Evolutionary conservation across 1,140 invertebrate species (phyloP).

Genomic region (Acromyrmex heyeri): DNA sequence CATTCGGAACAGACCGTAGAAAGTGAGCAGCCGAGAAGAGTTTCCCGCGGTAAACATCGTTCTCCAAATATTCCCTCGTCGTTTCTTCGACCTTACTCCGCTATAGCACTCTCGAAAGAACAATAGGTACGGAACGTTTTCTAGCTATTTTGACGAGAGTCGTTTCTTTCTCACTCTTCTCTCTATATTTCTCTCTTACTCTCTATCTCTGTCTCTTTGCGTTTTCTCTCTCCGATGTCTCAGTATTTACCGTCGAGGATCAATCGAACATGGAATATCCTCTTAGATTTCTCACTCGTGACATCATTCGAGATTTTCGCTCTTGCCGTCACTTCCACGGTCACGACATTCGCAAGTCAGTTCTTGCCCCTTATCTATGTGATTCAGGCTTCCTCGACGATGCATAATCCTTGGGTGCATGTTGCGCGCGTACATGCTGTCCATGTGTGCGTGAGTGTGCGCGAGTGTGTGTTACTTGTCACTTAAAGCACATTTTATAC

Average conservation of each 20-base stretch:
- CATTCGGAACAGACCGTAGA: slow-evolving; percentile 38
- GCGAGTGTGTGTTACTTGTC: slow-evolving; percentile 33
- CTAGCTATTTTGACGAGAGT: slow-evolving; percentile 51
- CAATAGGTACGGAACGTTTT: slow-evolving; percentile 55
- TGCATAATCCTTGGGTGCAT: slow-evolving; percentile 61
- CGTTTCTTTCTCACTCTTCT: slow-evolving; percentile 11
- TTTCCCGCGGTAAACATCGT: slow-evolving; percentile 62
- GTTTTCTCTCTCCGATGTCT: not conserved
- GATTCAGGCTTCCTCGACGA: slow-evolving; percentile 63
- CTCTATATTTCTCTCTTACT: not conserved
- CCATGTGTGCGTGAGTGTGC: not conserved
- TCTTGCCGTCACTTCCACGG: slow-evolving; percentile 57
- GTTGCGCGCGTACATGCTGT: slow-evolving; percentile 26
- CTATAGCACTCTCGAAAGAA: slow-evolving; percentile 58
- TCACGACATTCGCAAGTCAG: slow-evolving; percentile 55
- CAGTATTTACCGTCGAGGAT: slow-evolving; percentile 14
- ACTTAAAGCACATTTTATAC: slow-evolving; percentile 43
- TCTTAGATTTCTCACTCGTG: slow-evolving; percentile 38
- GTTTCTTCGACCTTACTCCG: slow-evolving; percentile 39
- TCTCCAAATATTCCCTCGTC: slow-evolving; percentile 60
- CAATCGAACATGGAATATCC: slow-evolving; percentile 61
- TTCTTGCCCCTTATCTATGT: slow-evolving; percentile 64
- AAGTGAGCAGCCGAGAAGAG: slow-evolving; percentile 52
- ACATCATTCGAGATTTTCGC: slow-evolving; percentile 48
- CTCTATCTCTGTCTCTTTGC: not conserved